phyloP scores from a whole-genome alignment of 2,888 invertebrate species.

The Melanotus villosus region DNA sequence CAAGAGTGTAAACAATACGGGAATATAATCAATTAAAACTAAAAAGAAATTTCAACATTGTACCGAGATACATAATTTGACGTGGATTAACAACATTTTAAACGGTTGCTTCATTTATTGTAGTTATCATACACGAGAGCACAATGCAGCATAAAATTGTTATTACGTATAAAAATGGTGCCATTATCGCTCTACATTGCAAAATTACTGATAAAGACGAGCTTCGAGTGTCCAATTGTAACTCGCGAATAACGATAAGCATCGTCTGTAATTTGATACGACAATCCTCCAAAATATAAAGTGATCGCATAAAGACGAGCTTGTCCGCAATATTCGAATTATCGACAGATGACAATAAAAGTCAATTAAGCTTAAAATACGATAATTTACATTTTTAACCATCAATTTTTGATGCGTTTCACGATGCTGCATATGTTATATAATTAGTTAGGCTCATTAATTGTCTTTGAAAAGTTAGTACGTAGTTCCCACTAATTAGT shows the following conservation, averaged over 20 bases:
- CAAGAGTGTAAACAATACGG: neutral
- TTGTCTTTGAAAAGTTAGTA: too few species aligned
- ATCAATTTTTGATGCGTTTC: too few species aligned
- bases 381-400: too few species aligned
- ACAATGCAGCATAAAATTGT: conserved; percentile 12
- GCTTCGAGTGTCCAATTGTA: neutral
- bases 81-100: conserved; percentile 17
- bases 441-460: too few species aligned
- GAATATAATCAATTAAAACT: neutral
- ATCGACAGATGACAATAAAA: too few species aligned
- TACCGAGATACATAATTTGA: conserved; percentile 1
- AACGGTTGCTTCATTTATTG: conserved; percentile 14
- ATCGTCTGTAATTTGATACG: neutral
- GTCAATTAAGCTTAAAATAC: too few species aligned
- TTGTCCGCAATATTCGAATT: too few species aligned
- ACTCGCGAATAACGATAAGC: neutral
- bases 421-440: too few species aligned
- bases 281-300: neutral
- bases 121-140: conserved; percentile 7
- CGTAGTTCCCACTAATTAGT: too few species aligned
- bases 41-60: conserved; percentile 12
- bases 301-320: too few species aligned
- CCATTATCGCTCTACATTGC: conserved; percentile 12
- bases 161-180: conserved; percentile 14
- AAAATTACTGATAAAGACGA: conserved; percentile 8